Percentiles rank a stretch among this genome's conserved stretches.
These are phyloP conservation scores for Cyclura pinguis DNA, from an alignment of 2,797 vertebrate species.

Conservation along the genomic window DNA sequence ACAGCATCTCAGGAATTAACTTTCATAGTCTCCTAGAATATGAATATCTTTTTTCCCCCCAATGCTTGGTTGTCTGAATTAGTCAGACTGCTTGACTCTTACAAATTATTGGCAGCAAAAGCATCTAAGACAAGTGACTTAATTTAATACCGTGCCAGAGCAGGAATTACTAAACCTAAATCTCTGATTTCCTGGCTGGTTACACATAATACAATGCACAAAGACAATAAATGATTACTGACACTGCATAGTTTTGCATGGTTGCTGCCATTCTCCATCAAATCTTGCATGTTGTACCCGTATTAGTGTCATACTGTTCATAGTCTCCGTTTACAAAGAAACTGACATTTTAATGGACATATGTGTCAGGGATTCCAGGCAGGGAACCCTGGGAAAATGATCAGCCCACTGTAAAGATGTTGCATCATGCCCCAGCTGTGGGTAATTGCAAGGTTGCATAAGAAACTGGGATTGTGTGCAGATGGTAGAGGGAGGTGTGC, in stretches of 20 bases:
- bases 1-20: background rate
- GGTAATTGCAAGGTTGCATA: too few relatives aligned
- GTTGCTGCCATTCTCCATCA: slow-evolving; percentile 44
- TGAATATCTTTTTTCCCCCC: background rate
- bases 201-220: slow-evolving; percentile 52
- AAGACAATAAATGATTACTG: slow-evolving; percentile 26
- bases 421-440: too few relatives aligned
- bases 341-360: background rate
- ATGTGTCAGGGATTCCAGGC: too few relatives aligned
- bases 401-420: too few relatives aligned
- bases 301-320: slow-evolving; percentile 15
- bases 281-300: slow-evolving; percentile 22
- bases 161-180: slow-evolving; percentile 50
- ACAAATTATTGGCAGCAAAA: slow-evolving; percentile 62
- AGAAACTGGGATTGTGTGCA: too few relatives aligned
- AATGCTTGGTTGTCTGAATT: slow-evolving; percentile 57
- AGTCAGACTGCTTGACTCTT: slow-evolving; percentile 61
- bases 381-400: too few relatives aligned
- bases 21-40: slow-evolving; percentile 47
- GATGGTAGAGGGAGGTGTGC: too few relatives aligned
- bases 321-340: background rate
- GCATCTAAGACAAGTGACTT: slow-evolving; percentile 56
- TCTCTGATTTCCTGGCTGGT: slow-evolving; percentile 37
- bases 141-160: slow-evolving; percentile 63
- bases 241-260: slow-evolving; percentile 16